These are phyloP conservation scores for Astreopora myriophthalma DNA, from an alignment of 64 coral and sea anemone genomes.

Conservation along the genomic window DNA sequence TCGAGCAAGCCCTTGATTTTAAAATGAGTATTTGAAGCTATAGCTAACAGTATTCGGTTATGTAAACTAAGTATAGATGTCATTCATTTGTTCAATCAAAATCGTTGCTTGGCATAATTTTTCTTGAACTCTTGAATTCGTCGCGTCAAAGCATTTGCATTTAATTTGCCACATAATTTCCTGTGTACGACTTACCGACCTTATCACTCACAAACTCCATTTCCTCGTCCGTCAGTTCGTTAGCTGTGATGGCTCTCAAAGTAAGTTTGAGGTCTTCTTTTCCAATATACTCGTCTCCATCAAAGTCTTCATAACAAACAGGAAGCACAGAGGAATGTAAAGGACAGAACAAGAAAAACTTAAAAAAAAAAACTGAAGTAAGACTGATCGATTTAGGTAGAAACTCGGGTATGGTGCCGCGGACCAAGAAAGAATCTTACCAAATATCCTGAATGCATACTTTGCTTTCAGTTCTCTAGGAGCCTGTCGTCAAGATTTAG, in stretches of 20 bases:
- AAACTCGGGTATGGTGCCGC: no score
- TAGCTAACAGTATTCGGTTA: no score
- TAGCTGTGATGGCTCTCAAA: constrained; percentile 55
- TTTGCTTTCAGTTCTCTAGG: constrained; percentile 82
- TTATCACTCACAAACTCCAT: constrained; percentile 70
- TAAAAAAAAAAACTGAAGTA: no score
- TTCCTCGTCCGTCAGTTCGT: constrained; percentile 65
- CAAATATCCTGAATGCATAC: constrained; percentile 84
- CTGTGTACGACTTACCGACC: no score
- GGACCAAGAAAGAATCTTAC: constrained; percentile 2
- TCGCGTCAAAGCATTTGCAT: no score
- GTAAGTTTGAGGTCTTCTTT: constrained; percentile 70
- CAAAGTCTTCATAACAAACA: constrained; percentile 58
- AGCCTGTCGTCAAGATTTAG: constrained; percentile 43
- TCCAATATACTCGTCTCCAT: constrained; percentile 68
- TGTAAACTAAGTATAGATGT: no score
- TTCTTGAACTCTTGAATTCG: no score
- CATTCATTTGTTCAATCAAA: no score
- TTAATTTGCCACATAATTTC: no score
- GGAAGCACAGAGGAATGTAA: not conserved
- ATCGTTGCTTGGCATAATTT: not conserved
- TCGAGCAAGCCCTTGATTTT: no score
- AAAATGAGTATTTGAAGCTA: no score
- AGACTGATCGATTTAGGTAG: no score
- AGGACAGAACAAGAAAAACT: not conserved